Percentiles rank a stretch among this genome's conserved stretches.
Conservation (phyloP, 2,113 vertebrate genomes). For the Tragulus kanchil region DNA sequence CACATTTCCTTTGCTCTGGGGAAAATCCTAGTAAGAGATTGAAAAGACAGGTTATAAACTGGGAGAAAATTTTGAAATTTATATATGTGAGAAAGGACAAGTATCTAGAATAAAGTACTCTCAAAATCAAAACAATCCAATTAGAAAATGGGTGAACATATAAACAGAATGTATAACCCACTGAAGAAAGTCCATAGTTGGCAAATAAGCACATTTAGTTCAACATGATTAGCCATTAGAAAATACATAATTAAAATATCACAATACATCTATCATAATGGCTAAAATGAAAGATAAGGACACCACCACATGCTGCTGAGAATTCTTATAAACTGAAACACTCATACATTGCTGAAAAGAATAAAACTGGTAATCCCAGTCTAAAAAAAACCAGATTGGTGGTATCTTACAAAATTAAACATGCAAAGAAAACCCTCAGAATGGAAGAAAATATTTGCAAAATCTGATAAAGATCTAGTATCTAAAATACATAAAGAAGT, state of each 20-base stretch:
- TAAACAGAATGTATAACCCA: neutral
- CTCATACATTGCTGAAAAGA: neutral
- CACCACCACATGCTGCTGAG: neutral
- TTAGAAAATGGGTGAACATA: neutral
- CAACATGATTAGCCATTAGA: neutral
- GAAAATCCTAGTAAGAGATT: neutral
- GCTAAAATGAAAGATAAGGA: constrained; percentile 17
- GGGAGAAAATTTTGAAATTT: neutral
- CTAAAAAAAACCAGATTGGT: neutral
- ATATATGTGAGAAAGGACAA: neutral
- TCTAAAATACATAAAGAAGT: neutral
- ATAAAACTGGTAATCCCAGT: neutral
- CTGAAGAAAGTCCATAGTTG: neutral
- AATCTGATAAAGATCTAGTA: neutral
- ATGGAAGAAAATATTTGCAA: neutral
- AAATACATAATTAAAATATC: neutral
- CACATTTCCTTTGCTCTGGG: neutral
- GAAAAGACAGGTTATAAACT: neutral
- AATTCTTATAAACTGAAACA: neutral
- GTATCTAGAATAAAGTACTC: neutral
- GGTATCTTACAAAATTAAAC: neutral
- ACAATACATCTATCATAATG: neutral
- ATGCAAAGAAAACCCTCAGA: neutral
- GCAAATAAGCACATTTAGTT: neutral
- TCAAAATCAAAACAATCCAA: neutral